Percentiles rank a stretch among this genome's conserved stretches.
These are phyloP conservation scores for Agrilus biguttatus DNA, from an alignment of 2,888 invertebrate genomes.

Conservation along the genomic window DNA sequence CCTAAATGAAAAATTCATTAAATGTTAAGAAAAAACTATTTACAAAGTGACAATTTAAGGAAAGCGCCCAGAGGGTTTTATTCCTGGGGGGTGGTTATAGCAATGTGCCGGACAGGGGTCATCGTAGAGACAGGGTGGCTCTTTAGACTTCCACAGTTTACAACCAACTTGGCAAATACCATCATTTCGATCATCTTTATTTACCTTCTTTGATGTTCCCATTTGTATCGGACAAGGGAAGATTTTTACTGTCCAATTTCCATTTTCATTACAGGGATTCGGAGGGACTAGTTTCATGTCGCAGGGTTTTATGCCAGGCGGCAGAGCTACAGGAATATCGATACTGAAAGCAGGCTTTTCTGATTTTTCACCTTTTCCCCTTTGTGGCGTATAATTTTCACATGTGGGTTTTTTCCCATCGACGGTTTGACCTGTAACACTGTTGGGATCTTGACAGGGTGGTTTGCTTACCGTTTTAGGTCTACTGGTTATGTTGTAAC, in stretches of 20 bases:
- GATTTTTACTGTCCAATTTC: conserved; percentile 24
- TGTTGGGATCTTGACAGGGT: background rate
- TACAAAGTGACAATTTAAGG: too few species aligned
- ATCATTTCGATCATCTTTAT: conserved; percentile 13
- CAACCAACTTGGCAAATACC: conserved; percentile 10
- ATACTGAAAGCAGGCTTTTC: conserved; percentile 5
- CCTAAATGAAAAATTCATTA: too few species aligned
- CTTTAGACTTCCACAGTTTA: conserved; percentile 26
- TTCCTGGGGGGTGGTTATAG: conserved; percentile 23
- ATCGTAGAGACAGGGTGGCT: conserved; percentile 24
- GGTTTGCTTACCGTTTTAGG: conserved; percentile 10
- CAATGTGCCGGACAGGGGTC: conserved; percentile 29
- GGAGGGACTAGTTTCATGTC: conserved; percentile 24
- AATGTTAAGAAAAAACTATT: too few species aligned
- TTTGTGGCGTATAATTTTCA: too few species aligned
- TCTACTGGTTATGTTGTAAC: conserved; percentile 22
- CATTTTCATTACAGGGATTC: conserved; percentile 22
- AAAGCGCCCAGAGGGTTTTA: conserved; percentile 9
- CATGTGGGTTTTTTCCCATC: too few species aligned
- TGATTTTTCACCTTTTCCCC: background rate
- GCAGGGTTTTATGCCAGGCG: conserved; percentile 28
- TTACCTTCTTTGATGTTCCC: conserved; percentile 15
- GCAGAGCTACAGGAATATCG: conserved; percentile 14
- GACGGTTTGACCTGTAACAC: background rate
- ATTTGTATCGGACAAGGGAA: conserved; percentile 24